Evolutionary conservation across 2,113 vertebrate genomes (phyloP).

Genomic region (Orientallactaga bullata): DNA sequence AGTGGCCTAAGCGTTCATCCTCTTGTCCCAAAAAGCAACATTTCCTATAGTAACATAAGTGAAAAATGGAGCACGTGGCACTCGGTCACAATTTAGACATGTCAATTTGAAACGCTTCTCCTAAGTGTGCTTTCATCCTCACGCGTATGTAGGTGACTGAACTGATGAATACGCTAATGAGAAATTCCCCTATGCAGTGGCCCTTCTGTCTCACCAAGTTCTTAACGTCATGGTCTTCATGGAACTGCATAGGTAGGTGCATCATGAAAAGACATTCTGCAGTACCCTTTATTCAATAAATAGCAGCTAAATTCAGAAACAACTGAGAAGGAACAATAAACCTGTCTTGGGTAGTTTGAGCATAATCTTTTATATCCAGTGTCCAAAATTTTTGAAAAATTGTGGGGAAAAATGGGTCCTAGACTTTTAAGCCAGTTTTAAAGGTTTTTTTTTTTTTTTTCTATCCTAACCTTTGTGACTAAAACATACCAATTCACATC

Average conservation of each 20-base stretch:
- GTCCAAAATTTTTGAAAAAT: conserved; percentile 1
- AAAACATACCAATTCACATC: no score
- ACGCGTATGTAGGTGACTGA: not conserved
- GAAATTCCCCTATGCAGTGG: not conserved
- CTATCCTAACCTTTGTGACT: not conserved
- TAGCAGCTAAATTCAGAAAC: not conserved
- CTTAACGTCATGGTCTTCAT: not conserved
- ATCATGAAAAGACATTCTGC: not conserved
- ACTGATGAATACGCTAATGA: not conserved
- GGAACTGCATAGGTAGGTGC: not conserved
- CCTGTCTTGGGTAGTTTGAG: not conserved
- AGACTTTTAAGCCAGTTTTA: not conserved
- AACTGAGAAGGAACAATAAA: not conserved
- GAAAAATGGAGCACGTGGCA: not conserved
- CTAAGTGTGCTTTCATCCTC: not conserved
- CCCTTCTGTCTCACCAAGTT: not conserved
- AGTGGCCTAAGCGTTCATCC: conserved; percentile 3
- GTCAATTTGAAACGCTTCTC: not conserved
- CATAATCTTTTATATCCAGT: not conserved
- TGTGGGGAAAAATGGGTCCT: not conserved
- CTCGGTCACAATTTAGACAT: not conserved
- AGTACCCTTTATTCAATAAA: not conserved
- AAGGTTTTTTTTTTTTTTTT: not conserved
- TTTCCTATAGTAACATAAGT: not conserved
- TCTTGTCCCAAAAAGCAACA: not conserved